Evolutionary conservation across 2,797 vertebrate genomes (phyloP), one percentile per base, ranked within the genome.

Genomic region (Amniataba percoides): DNA sequence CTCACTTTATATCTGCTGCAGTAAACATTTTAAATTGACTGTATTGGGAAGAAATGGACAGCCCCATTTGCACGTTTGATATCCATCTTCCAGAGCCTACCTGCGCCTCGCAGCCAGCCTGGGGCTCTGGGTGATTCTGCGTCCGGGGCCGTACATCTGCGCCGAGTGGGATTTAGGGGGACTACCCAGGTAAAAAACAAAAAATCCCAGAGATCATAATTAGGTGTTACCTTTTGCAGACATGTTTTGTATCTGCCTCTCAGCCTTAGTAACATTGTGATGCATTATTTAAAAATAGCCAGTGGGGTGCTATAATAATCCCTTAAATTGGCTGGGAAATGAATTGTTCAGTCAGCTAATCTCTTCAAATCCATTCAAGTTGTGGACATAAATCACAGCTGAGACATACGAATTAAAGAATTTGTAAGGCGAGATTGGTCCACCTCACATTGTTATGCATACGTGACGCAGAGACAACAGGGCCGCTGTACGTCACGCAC

Each of bases 91-190:
- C 56, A 99, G 97, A 94, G 94, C 93, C 21, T 99, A 96, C 89
- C 87, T 99, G 49, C 84, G 43, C 36, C 87, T 95, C 69, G 97
- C 97, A 19, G 95, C 91, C 6, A 94, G 94, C 48, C 82, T 97
- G 7, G 97, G 95, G 6, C 91, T 99, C 27, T 97, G 96, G 97
- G 97, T 99, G 80, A 97, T 99, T 80, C 93, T 99, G 77, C 96
- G 96, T 74, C 98, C 97, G 4, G 97, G 97, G 11, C 97, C 98
- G 0, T 95, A 95, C 86, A 95, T 95, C 79, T 95, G 95, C 63
- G 90, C 93, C 1, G 95, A 95, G 64, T 95, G 94, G 94, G 95
- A 95, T 69, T 87, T 95, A 39, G 94, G 95, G 7, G 95, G 97
- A 1, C 88, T 99, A 56, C 97, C 97, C 82, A 98, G 97, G 97